Evolutionary conservation across 92 coral and sea anemone species (phyloP).

Genomic region (Phymanthus crucifer): DNA sequence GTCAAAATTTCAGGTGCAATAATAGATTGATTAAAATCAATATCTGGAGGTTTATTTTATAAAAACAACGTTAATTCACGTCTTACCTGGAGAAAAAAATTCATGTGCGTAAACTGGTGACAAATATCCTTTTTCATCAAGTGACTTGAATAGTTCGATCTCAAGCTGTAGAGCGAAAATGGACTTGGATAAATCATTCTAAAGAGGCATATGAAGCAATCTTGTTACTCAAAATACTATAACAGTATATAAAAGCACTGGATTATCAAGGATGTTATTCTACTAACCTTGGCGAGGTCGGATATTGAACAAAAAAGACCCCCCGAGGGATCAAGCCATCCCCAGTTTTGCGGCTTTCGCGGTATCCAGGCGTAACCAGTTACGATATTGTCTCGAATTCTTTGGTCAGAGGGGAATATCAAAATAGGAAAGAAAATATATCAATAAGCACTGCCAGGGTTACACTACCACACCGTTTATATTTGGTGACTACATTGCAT

Average conservation of each 20-base stretch:
- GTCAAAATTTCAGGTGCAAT: too few species aligned
- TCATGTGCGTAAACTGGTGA: conserved; percentile 68
- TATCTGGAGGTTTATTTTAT: neutral
- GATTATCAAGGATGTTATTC: neutral
- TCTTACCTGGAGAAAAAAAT: conserved; percentile 83
- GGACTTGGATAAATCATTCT: neutral
- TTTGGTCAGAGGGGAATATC: neutral
- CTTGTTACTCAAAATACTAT: too few species aligned
- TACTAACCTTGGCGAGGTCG: conserved; percentile 80
- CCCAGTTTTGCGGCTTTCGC: conserved; percentile 67
- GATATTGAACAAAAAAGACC: conserved; percentile 78
- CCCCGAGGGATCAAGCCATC: conserved; percentile 91
- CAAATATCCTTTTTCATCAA: conserved; percentile 53
- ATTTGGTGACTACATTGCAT: neutral
- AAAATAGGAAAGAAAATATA: neutral
- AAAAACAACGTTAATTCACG: too few species aligned
- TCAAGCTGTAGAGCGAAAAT: conserved; percentile 55
- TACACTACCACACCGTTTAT: neutral
- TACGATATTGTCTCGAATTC: conserved; percentile 27
- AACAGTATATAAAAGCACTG: too few species aligned
- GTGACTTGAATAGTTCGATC: conserved; percentile 64
- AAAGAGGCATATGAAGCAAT: neutral
- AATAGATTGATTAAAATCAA: too few species aligned
- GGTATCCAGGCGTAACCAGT: conserved; percentile 22
- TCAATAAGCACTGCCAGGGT: neutral